Base-by-base conservation (phyloP, 2,888 invertebrate species). In the Cloeon dipterum region DNA sequence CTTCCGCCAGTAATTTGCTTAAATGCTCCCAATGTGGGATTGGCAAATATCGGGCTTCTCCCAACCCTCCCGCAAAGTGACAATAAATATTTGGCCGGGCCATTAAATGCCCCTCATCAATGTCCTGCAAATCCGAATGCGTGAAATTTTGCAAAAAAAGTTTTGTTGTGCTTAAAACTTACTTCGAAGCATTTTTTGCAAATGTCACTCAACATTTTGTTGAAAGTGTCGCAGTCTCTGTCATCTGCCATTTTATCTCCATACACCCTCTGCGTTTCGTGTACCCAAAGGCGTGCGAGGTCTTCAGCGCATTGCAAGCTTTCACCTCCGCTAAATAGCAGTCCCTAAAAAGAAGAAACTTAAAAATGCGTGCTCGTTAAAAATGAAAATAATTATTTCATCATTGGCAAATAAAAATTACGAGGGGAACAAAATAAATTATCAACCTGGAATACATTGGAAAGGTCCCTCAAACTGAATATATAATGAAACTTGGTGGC, bases 401-500 rank as follows among this genome's bases (percentile, higher is more conserved):
- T 23, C 11, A 23, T 11, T 5, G n/a, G 18, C 16, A 32, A 10
- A 32, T 11, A 32, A 3, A 4, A 17, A 35, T 37, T 5, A 40
- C 35, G 25, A 42, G 32, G 16, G 40, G 39, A 4, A 42, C 36
- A 11, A 38, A 29, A 39, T 41, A 5, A 20, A n/a, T n/a, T n/a
- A n/a, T n/a, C 53, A 57, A 83, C 85, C 68, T 89, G 86, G 56
- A 89, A 93, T 44, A 93, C 78, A 52, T 89, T 93, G 2, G 89
- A 81, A 39, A 93, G 62, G 56, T 94, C 93, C 40, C 93, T 63
- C 37, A 93, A 59, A 54, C 91, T 94, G 57, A 91, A 94, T 41
- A 79, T 68, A 50, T 94, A 94, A 55, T 93, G 93, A 54, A 93
- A 93, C 58, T 89, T 93, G 45, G 85, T 65, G 17, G 91, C 91